Evolutionary conservation across 2,797 vertebrate species (phyloP).

Genomic region (Tragopan temminckii): DNA sequence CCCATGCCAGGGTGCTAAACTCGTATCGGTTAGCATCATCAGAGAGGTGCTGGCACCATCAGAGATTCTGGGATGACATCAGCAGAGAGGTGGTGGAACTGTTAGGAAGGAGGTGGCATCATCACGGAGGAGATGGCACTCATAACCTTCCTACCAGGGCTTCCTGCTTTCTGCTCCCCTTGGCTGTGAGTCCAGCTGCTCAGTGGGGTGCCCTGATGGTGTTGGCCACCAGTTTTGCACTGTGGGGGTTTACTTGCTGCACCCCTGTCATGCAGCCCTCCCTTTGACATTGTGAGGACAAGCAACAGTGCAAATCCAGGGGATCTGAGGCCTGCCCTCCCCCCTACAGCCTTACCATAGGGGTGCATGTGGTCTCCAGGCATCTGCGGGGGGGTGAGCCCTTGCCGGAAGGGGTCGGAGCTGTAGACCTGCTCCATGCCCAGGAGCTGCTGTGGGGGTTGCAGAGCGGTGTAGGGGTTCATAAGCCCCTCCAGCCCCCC

Average conservation of each 20-base stretch:
- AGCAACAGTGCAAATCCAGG: neutral
- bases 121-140: neutral
- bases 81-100: neutral
- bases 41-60: neutral
- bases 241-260: neutral
- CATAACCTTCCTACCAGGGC: neutral
- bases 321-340: neutral
- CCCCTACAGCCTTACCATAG: slow-evolving; percentile 86
- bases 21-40: neutral
- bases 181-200: neutral
- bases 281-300: neutral
- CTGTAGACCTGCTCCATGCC: slow-evolving; percentile 89
- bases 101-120: neutral
- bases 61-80: neutral
- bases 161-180: neutral
- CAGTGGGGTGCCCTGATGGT: neutral
- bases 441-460: slow-evolving; percentile 87
- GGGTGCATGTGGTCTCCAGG: slow-evolving; percentile 99
- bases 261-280: neutral
- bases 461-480: slow-evolving; percentile 83
- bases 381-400: slow-evolving; percentile 97
- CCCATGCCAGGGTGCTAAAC: neutral
- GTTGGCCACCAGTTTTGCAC: neutral
- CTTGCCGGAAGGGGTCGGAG: slow-evolving; percentile 93
- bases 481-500: slow-evolving; percentile 86